Evolutionary conservation across 2,797 vertebrate genomes (phyloP), one percentile per base, ranked within the genome.

Genomic region (Erithacus rubecula): DNA sequence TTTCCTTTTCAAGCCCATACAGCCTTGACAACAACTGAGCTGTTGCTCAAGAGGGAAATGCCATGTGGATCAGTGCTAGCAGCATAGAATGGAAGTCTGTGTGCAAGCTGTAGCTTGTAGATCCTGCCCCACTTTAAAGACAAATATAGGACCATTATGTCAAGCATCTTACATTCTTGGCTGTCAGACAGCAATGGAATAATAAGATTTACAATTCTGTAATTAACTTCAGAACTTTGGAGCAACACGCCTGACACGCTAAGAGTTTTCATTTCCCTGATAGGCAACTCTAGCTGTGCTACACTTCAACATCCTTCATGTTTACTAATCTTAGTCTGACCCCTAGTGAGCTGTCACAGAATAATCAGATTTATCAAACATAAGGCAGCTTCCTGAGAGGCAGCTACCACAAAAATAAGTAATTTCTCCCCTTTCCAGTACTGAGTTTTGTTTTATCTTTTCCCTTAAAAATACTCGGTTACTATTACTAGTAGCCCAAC

Each of bases 301-400:
- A 1, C 0, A 0, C 47, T 49, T 59, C 58, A 70, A 6, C 56
- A 74, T 90, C 59, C 4, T 0, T 78, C 77, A 55, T 21, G n/a
- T 94, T 95, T 76, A n/a, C 89, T 96, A 80, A 94, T 96, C 85
- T 92, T 90, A 87, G 93, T 63, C 89, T 95, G 96, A 96, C 96
- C 95, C 81, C 90, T 96, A 91, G 96, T 96, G 96, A 96, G 89
- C 89, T 80, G 65, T 69, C 85, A 69, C 34, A 86, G 96, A 92
- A 93, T 78, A 72, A 94, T 87, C 94, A 82, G 60, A 62, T 88
- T 80, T 74, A 51, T 77, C 67, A 58, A 78, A 75, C 56, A 52
- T 32, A 34, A 76, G 62, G 75, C 29, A 39, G 39, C 49, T 93
- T 87, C 52, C 75, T 77, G 41, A 67, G 56, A 56, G 63, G 32